Evolutionary conservation across 2,888 invertebrate genomes (phyloP), one percentile per base, ranked within the genome.

Genomic region (Tetragonisca angustula): DNA sequence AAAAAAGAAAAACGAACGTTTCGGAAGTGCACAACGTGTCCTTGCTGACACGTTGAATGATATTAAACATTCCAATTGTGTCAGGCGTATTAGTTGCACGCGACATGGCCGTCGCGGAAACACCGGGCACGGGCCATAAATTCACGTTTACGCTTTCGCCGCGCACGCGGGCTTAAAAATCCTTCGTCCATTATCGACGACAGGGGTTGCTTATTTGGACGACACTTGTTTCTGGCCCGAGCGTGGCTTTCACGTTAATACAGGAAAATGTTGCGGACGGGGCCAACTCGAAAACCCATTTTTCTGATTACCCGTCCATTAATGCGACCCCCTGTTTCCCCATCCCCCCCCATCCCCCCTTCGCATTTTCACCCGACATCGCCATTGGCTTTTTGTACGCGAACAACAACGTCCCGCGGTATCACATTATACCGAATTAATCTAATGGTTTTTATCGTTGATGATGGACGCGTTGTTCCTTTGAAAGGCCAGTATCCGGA

Each of bases 231-330:
- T 50, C 52, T 24, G 43, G 32, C 21, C 21, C n/a, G 50, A 49
- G 27, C 59, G 6, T 24, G 50, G 70, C 69, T 80, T 74, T 70
- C 62, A 32, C 43, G 69, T 65, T 82, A 67, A 74, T 62, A 65
- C 50, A 19, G 54, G 52, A 52, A 65, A 59, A 79, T 62, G 52
- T 76, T 68, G 59, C 59, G 75, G 65, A 74, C 56, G 17, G 69
- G 27, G 19, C 36, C 43, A 32, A 43, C 65, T 59, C 27, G 61
- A 43, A n/a, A 70, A 71, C 24, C 62, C 82, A 81, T 83, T 81
- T 71, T 76, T 76, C 71, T 81, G 76, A 81, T 83, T 83, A 83
- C 81, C 65, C 70, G 54, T 67, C 81, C 81, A 76, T 81, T 81
- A 75, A 61, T 67, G 62, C n/a, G 21, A 50, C 59, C 56, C 49